Evolutionary conservation across 1,140 invertebrate genomes (phyloP).

Genomic region (Penaeus vannamei): DNA sequence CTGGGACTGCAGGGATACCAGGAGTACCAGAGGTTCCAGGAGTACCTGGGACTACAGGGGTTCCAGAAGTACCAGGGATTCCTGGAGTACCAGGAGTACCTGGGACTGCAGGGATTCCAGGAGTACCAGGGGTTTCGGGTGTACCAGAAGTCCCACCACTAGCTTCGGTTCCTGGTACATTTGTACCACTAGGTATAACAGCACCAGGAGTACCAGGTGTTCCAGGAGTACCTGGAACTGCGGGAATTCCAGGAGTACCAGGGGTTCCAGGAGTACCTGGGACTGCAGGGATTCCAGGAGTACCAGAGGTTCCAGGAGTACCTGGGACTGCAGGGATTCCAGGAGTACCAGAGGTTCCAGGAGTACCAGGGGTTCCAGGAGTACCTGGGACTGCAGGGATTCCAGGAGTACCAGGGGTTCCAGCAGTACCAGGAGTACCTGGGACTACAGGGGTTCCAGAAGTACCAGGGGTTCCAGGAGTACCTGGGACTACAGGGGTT

Average conservation of each 20-base stretch:
- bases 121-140: too few species aligned
- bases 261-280: neutral
- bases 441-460: neutral
- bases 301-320: neutral
- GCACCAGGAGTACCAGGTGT: slow-evolving; percentile 25
- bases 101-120: too few species aligned
- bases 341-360: slow-evolving; percentile 2
- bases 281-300: neutral
- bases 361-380: slow-evolving; percentile 5
- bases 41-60: too few species aligned
- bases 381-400: neutral
- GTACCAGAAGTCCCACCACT: too few species aligned
- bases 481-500: neutral
- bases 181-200: too few species aligned
- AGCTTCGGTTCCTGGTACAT: too few species aligned
- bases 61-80: too few species aligned
- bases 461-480: neutral
- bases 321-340: neutral
- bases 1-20: neutral
- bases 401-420: neutral
- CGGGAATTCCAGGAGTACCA: neutral
- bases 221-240: neutral
- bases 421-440: neutral
- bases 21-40: too few species aligned
- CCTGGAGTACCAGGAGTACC: too few species aligned